These are phyloP conservation scores for Darevskia mixta DNA, from an alignment of 2,797 vertebrate genomes.

Conservation along the genomic window DNA sequence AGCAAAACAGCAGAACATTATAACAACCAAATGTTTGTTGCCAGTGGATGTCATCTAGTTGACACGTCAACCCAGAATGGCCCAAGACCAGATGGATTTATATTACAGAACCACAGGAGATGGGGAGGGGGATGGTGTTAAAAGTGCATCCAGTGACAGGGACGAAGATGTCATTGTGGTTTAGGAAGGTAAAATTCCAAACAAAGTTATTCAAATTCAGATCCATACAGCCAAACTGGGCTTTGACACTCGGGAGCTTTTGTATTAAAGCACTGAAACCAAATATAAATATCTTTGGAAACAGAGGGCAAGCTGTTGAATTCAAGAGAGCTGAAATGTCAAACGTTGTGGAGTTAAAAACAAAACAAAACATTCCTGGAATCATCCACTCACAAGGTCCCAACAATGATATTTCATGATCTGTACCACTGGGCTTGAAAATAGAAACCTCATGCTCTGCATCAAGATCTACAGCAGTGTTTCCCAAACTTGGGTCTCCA, in stretches of 20 bases:
- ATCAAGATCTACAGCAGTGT: too few species aligned
- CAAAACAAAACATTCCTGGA: not conserved
- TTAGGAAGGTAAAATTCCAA: constrained; percentile 4
- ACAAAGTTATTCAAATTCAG: constrained; percentile 8
- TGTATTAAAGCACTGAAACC: not conserved
- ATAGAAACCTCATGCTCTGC: not conserved
- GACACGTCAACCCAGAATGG: constrained; percentile 29
- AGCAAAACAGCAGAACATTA: constrained; percentile 71
- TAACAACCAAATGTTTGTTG: constrained; percentile 66
- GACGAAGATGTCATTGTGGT: constrained; percentile 21
- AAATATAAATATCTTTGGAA: not conserved
- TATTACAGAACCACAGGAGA: not conserved
- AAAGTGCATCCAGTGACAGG: not conserved
- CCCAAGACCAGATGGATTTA: constrained; percentile 23
- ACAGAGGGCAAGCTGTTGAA: not conserved
- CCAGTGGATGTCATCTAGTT: constrained; percentile 47
- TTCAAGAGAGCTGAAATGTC: not conserved
- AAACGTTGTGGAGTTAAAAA: not conserved
- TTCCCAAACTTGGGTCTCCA: too few species aligned
- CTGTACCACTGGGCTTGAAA: not conserved
- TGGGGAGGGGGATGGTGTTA: not conserved
- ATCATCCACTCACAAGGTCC: not conserved
- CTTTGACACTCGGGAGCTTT: not conserved
- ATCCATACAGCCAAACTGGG: not conserved
- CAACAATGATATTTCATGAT: not conserved